Base-by-base conservation (phyloP, 2,797 vertebrate genomes). In the Poecilia wingei region DNA sequence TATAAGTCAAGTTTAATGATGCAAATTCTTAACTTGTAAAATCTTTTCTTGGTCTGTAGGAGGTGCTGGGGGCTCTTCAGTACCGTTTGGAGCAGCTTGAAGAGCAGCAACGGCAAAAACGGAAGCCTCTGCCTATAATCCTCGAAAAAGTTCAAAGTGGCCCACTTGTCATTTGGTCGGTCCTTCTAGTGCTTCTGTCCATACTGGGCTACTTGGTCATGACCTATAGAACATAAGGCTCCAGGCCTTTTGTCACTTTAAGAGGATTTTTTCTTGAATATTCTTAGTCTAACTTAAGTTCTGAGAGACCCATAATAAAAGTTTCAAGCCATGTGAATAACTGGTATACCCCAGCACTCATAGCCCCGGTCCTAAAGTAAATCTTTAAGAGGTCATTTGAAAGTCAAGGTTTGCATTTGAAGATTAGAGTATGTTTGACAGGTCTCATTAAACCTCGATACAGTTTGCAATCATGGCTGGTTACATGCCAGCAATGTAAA, bases 41-140 rank as follows among this genome's bases (percentile, higher is more conserved):
- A 51, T 8, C 18, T 39, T 74, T 75, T 74, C 91, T 72, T 93
- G 28, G 59, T 82, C 82, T 36, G 2, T 92, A 98, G 98, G 97
- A 97, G 89, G 97, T 95, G 0, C 94, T 98, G 87, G 96, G 97
- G 84, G 96, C 96, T 0, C 97, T 96, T 90, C 97, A 98, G 92
- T 97, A 96, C 0, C 96, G 95, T 31, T 97, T 98, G 88, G 97
- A 96, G 71, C 97, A 97, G 95, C 96, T 98, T 96, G 97, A 98
- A 88, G 97, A 97, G 85, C 97, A 98, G 89, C 97, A 98, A 85
- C 97, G 6, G 13, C 47, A 98, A 89, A 91, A 97, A 79, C 96
- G 98, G 75, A 97, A 96, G 71, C 86, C 96, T 88, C 96, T 96
- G 91, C 97, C 95, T 0, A 94, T 95, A 82, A 96, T 97, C 0